Conservation (phyloP, 2,113 vertebrate species). For the Lamprotornis superbus region DNA sequence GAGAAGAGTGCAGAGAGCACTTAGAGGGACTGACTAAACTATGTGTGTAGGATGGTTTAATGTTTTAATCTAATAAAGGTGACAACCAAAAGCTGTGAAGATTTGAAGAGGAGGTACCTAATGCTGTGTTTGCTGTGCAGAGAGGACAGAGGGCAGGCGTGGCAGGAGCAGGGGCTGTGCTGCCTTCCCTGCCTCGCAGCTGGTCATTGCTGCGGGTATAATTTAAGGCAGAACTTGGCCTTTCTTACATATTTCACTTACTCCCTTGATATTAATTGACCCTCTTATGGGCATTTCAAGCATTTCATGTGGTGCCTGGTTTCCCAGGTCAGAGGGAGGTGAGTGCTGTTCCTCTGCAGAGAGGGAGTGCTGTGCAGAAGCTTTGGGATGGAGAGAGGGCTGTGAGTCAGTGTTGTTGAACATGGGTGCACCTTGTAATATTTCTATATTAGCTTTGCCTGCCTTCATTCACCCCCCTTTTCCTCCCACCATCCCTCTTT, state of each 20-base stretch:
- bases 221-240: not conserved
- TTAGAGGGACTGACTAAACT: too few species aligned
- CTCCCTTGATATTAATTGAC: not conserved
- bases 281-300: not conserved
- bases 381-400: not conserved
- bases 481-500: not conserved
- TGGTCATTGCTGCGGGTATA: not conserved
- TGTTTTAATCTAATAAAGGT: not conserved
- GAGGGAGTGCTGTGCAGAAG: not conserved
- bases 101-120: not conserved
- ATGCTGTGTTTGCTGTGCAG: not conserved
- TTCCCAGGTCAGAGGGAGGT: not conserved
- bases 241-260: not conserved
- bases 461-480: not conserved
- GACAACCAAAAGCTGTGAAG: not conserved
- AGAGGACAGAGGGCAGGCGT: not conserved
- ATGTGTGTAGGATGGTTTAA: not conserved
- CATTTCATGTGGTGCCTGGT: not conserved
- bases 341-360: not conserved
- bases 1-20: not conserved
- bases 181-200: fast-evolving
- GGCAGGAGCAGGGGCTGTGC: not conserved
- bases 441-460: not conserved
- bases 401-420: not conserved
- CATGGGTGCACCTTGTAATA: not conserved